phyloP scores from a whole-genome alignment of 2,888 invertebrate genomes.

The Pasiphila rectangulata region DNA sequence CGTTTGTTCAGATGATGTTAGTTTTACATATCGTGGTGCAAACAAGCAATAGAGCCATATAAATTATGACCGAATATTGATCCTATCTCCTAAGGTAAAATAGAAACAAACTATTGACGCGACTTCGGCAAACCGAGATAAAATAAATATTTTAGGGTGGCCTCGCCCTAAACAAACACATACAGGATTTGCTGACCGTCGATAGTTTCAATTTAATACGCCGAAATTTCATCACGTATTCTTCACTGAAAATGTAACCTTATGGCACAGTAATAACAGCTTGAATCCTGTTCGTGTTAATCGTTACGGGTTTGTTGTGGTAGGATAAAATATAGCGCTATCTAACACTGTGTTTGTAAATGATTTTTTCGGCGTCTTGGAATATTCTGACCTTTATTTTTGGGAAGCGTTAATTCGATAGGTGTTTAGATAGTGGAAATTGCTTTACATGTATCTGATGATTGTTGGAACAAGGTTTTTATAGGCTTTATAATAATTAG shows the following conservation, averaged over 20 bases:
- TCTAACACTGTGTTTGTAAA: constrained; percentile 59
- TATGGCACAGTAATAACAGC: constrained; percentile 41
- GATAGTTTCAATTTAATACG: constrained; percentile 80
- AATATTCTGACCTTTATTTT: constrained; percentile 43
- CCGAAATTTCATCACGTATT: constrained; percentile 70
- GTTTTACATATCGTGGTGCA: constrained; percentile 70
- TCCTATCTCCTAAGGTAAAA: constrained; percentile 71
- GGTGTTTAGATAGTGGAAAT: constrained; percentile 39
- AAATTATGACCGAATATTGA: constrained; percentile 73
- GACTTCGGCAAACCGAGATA: constrained; percentile 80
- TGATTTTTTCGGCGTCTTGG: constrained; percentile 49
- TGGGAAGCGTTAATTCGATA: constrained; percentile 30
- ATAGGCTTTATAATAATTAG: constrained; percentile 31
- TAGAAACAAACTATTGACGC: constrained; percentile 77
- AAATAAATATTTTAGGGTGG: constrained; percentile 81
- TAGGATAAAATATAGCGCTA: constrained; percentile 45
- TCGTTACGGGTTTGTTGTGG: constrained; percentile 38
- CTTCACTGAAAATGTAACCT: constrained; percentile 47
- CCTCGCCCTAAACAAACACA: constrained; percentile 79
- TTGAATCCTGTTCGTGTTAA: constrained; percentile 40
- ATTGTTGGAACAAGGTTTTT: constrained; percentile 36
- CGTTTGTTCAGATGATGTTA: constrained; percentile 65
- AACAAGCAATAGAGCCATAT: constrained; percentile 68
- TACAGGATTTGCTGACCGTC: constrained; percentile 78
- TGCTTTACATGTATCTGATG: constrained; percentile 37